These are phyloP conservation scores for Drosophila ochracea DNA, from an alignment of 2,888 invertebrate genomes.

Conservation along the genomic window DNA sequence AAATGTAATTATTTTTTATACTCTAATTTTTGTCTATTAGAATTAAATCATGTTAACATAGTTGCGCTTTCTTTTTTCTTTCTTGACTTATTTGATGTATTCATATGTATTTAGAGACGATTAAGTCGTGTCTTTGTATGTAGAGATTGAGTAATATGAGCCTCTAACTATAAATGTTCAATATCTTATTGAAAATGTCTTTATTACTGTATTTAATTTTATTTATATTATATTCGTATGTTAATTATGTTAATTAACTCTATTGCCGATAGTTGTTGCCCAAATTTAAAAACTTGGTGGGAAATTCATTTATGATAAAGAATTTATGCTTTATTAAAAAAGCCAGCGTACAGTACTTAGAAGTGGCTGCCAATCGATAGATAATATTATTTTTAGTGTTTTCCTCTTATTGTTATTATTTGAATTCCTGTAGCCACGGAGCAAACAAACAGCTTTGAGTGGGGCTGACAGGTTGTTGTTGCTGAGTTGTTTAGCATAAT, in stretches of 20 bases:
- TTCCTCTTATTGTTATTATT: conserved; percentile 1
- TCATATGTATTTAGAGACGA: background rate
- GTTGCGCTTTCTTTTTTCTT: background rate
- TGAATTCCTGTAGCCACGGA: conserved; percentile 17
- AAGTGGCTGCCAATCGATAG: conserved; percentile 14
- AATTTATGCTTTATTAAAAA: conserved; percentile 22
- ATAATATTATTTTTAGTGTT: conserved; percentile 4
- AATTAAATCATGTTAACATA: background rate
- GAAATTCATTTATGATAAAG: conserved; percentile 24
- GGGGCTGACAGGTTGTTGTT: conserved; percentile 34
- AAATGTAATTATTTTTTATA: too few relatives aligned
- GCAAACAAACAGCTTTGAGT: conserved; percentile 13
- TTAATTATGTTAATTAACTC: too few relatives aligned
- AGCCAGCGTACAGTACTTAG: conserved; percentile 18
- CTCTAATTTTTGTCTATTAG: background rate
- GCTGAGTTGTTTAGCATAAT: conserved; percentile 35
- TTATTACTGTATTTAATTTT: background rate
- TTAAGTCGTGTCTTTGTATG: background rate
- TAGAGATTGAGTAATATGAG: background rate
- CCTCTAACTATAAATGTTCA: background rate
- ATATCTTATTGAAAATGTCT: background rate
- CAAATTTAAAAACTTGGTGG: conserved; percentile 7
- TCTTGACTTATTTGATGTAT: background rate
- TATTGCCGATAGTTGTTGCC: background rate
- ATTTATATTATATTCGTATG: background rate